Percentiles rank a stretch among this genome's conserved stretches.
These are phyloP conservation scores for Tapera naevia DNA, from an alignment of 2,797 vertebrate genomes.

Conservation along the genomic window DNA sequence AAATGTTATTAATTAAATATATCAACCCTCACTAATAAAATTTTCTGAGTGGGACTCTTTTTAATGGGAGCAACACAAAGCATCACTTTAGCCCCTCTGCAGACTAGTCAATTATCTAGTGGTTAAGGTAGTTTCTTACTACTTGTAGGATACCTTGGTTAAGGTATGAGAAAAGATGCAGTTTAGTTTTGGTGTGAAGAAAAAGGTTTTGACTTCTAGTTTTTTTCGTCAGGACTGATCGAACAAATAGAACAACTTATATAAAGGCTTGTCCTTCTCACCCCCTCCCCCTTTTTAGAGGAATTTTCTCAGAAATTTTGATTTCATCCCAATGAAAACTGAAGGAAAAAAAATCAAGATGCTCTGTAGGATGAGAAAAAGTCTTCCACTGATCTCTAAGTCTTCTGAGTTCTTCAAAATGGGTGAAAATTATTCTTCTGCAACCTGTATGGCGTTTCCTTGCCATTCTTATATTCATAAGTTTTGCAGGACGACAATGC, in stretches of 20 bases:
- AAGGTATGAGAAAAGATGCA: not conserved
- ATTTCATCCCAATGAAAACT: not conserved
- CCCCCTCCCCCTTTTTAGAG: not conserved
- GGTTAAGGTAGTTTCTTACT: not conserved
- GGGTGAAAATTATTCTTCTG: not conserved
- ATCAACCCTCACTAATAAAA: not conserved
- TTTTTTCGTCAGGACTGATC: not conserved
- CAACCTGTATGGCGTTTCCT: not conserved
- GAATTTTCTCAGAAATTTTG: not conserved
- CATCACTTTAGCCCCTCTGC: not conserved
- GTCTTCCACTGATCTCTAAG: not conserved
- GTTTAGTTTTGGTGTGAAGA: not conserved
- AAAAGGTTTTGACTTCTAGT: not conserved
- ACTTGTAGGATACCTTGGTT: not conserved
- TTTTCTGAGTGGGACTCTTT: not conserved
- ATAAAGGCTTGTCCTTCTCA: fast-evolving
- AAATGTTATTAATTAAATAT: not conserved
- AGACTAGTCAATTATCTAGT: not conserved
- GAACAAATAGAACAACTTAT: not conserved
- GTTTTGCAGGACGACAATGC: not conserved
- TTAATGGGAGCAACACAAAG: not conserved
- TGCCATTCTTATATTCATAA: not conserved
- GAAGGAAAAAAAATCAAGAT: not conserved
- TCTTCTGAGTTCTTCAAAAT: not conserved
- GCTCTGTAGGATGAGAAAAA: not conserved